Conservation (phyloP, 2,888 invertebrate genomes). For the Hipparchia semele region DNA sequence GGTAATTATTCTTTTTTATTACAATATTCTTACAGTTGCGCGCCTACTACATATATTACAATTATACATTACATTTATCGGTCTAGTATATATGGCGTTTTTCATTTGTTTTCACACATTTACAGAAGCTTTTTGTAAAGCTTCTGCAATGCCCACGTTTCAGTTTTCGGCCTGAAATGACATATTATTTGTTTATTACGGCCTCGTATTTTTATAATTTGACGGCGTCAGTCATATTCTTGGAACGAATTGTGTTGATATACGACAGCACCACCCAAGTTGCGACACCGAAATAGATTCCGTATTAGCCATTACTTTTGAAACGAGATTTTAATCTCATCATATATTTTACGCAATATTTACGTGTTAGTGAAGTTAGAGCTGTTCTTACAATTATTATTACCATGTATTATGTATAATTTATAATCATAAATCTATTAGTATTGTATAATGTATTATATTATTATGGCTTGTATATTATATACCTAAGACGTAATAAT, state of each 20-base stretch:
- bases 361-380: neutral
- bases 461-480: too few species aligned
- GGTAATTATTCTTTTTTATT: too few species aligned
- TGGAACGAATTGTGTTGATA: conserved; percentile 71
- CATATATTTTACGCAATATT: neutral
- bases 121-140: neutral
- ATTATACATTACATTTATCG: too few species aligned
- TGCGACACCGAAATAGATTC: conserved; percentile 61
- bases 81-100: neutral
- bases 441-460: too few species aligned
- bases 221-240: conserved; percentile 61
- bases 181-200: conserved; percentile 26
- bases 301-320: conserved; percentile 13
- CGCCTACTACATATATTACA: too few species aligned
- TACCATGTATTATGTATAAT: too few species aligned
- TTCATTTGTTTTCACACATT: neutral
- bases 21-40: too few species aligned
- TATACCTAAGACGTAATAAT: too few species aligned
- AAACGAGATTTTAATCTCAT: neutral
- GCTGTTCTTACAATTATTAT: neutral
- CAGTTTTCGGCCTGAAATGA: conserved; percentile 19
- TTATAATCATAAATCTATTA: too few species aligned
- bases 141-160: conserved; percentile 11
- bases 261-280: conserved; percentile 68
- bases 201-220: conserved; percentile 56